Conservation (phyloP, 1,140 invertebrate genomes). For the Chelonus insularis region DNA sequence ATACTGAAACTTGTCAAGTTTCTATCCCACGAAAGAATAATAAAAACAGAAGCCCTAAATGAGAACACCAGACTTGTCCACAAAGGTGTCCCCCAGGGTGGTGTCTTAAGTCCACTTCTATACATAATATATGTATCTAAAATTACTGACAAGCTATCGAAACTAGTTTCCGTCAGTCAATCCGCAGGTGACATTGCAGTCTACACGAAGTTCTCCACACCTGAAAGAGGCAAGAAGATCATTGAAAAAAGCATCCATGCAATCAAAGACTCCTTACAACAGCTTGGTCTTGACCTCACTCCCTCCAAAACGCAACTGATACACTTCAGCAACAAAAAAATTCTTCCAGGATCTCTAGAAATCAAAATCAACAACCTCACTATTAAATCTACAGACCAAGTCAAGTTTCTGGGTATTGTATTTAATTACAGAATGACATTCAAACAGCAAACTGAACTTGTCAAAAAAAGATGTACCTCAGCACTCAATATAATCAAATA, state of each 20-base stretch:
- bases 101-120: slow-evolving; percentile 25
- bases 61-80: no score
- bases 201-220: background rate
- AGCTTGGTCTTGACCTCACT: background rate
- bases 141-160: background rate
- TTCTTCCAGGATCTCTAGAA: background rate
- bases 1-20: background rate
- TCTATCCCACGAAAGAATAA: background rate
- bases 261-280: background rate
- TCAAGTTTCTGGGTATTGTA: slow-evolving; percentile 13
- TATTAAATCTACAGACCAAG: background rate
- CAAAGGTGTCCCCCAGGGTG: background rate
- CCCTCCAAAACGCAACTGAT: slow-evolving; percentile 21
- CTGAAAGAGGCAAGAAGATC: background rate
- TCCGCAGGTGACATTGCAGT: slow-evolving; percentile 12
- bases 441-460: slow-evolving; percentile 11
- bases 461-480: background rate
- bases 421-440: slow-evolving; percentile 20
- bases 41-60: no score
- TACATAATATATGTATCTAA: slow-evolving; percentile 25
- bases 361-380: background rate
- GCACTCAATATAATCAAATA: slow-evolving; percentile 27
- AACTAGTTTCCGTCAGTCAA: background rate
- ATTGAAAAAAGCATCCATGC: background rate
- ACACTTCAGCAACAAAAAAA: slow-evolving; percentile 17